Percentiles rank a stretch among this genome's conserved stretches.
These are phyloP conservation scores for Phenganax stokvisi DNA, from an alignment of 92 coral and sea anemone genomes.

Conservation along the genomic window DNA sequence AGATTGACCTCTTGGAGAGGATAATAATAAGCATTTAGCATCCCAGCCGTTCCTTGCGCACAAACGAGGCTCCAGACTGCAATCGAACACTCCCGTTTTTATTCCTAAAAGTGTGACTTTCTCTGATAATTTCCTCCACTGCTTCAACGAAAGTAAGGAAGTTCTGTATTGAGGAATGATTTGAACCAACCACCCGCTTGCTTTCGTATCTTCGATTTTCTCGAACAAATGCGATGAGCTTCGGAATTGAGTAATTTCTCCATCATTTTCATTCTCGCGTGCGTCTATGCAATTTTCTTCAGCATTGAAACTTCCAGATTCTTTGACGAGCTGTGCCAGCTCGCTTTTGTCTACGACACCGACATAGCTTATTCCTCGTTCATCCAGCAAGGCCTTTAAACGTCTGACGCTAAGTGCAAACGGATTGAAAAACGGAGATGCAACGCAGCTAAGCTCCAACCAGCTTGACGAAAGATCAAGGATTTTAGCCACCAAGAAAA, in stretches of 20 bases:
- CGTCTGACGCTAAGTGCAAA: constrained; percentile 90
- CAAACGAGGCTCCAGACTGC: constrained; percentile 73
- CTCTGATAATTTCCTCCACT: constrained; percentile 65
- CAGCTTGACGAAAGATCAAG: constrained; percentile 85
- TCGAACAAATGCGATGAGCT: constrained; percentile 95
- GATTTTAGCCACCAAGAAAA: constrained; percentile 73
- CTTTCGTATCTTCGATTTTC: constrained; percentile 97
- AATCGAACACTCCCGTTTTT: constrained; percentile 80
- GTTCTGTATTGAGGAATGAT: constrained; percentile 56
- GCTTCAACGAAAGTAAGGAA: constrained; percentile 56
- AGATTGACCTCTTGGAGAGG: constrained; percentile 83
- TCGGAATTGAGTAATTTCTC: constrained; percentile 55
- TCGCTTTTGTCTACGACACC: constrained; percentile 93
- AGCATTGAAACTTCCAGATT: constrained; percentile 76
- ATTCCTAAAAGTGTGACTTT: constrained; percentile 85
- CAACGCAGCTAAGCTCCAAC: constrained; percentile 90
- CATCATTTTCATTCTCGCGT: constrained; percentile 37
- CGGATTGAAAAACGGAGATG: constrained; percentile 81
- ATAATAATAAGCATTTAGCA: constrained; percentile 60
- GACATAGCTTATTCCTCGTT: constrained; percentile 88
- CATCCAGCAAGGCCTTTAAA: constrained; percentile 81
- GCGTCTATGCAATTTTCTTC: constrained; percentile 61
- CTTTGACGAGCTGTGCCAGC: constrained; percentile 82
- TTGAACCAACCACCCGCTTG: constrained; percentile 94
- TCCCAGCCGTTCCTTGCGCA: constrained; percentile 75